Evolutionary conservation across 2,113 vertebrate species (phyloP).

Genomic region (Microcebus ravelobensis): DNA sequence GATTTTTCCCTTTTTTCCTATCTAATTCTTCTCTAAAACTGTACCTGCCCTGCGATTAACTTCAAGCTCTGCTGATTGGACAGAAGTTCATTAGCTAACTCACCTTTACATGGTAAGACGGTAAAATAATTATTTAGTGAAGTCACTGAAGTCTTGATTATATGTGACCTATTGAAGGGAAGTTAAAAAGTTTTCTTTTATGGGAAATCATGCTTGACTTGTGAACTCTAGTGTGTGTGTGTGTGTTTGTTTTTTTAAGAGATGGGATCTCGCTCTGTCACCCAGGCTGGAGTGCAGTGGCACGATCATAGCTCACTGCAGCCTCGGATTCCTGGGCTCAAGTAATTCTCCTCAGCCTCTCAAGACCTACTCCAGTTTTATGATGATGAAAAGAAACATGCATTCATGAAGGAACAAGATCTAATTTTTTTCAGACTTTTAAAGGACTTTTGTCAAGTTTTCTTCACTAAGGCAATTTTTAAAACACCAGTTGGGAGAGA

Average conservation of each 20-base stretch:
- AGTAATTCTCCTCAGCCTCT: no score
- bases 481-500: neutral
- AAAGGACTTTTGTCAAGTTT: conserved; percentile 19
- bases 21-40: neutral
- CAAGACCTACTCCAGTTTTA: neutral
- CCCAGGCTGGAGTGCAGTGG: no score
- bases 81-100: neutral
- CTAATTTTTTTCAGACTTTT: conserved; percentile 1
- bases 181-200: conserved; percentile 32
- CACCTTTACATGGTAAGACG: neutral
- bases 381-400: conserved; percentile 34
- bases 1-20: neutral
- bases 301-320: no score
- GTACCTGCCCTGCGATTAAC: neutral
- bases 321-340: no score
- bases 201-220: conserved; percentile 10
- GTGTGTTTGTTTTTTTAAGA: no score
- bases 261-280: no score
- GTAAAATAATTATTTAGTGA: neutral
- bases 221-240: neutral
- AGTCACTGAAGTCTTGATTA: neutral
- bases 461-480: conserved; percentile 43
- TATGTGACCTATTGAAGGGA: neutral
- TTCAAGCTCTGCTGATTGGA: neutral
- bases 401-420: neutral